Evolutionary conservation across 2,888 invertebrate genomes (phyloP).

Genomic region (Acrocyrtus sp.): DNA sequence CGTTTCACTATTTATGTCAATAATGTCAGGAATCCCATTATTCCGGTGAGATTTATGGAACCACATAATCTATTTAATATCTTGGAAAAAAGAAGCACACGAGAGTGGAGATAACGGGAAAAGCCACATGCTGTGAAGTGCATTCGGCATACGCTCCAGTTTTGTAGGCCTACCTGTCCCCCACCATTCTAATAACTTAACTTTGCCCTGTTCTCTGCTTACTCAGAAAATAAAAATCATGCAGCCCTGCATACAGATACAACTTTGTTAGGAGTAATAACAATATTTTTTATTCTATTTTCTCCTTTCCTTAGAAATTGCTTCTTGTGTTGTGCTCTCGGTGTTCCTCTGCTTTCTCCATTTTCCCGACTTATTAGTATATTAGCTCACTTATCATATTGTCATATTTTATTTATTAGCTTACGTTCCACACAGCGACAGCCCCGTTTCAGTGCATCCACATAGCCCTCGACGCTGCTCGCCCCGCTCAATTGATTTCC

Average conservation of each 20-base stretch:
- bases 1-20: conserved; percentile 41
- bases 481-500: conserved; percentile 72
- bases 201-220: too few species aligned
- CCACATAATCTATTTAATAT: conserved; percentile 45
- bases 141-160: too few species aligned
- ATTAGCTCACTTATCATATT: not conserved
- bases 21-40: conserved; percentile 48
- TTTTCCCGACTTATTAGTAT: conserved; percentile 11
- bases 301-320: too few species aligned
- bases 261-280: too few species aligned
- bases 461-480: conserved; percentile 73
- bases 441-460: conserved; percentile 70
- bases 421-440: conserved; percentile 73
- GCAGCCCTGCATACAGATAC: too few species aligned
- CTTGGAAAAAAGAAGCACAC: conserved; percentile 4
- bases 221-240: too few species aligned
- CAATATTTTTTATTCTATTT: too few species aligned
- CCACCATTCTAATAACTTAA: too few species aligned
- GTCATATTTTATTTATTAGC: conserved; percentile 54
- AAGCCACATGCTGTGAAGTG: conserved; percentile 24
- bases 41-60: conserved; percentile 41
- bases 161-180: too few species aligned
- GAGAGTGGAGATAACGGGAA: conserved; percentile 27
- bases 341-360: conserved; percentile 9
- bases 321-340: not conserved